Evolutionary conservation across 2,113 vertebrate species (phyloP), one percentile per base, ranked within the genome.

Genomic region (Haplotaxodon microlepis): DNA sequence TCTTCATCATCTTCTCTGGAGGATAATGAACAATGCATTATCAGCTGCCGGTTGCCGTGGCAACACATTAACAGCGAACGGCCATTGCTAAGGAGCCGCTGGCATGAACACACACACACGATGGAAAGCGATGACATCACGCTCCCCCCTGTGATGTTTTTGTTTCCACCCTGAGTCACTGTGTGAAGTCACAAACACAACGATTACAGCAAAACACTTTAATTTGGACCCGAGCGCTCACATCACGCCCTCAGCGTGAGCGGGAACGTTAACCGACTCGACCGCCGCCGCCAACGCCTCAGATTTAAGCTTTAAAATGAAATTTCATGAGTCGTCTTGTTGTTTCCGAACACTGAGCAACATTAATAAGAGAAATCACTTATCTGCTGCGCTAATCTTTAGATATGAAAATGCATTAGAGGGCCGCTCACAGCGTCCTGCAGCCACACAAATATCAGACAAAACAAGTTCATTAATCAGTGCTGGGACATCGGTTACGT

Each of bases 1-100:
- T 57, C 89, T 27, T 81, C 71, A 16, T 61, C 81, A 3, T 36
- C 45, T 36, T 84, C 76, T 90, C 11, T 3, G 12, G 57, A 51
- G 27, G 40, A 45, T 92, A 82, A 89, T 92, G 81, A 90, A 85
- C 66, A 47, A 21, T 81, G 76, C 73, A 84, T 90, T 92, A 90
- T 42, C 17, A 10, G 63, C 24, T 34, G 85, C n/a, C 19, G 16
- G 91, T 93, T 83, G 86, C 87, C 8, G 1, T 50, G 83, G 92
- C 3, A 27, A 90, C 92, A 86, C 61, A 90, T 91, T 87, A 92
- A 51, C 57, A 11, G 86, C n/a, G 1, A 76, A 17, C 53, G 27
- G 29, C 61, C 14, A 45, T 88, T 34, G 21, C 86, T 34, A 80
- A 34, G 86, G 86, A 85, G 83, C 82, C 3, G 17, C 61, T 56